Evolutionary conservation across 30 jellyfish, hydroid and myxozoan species (phyloP).

Genomic region (Sanderia malayensis): DNA sequence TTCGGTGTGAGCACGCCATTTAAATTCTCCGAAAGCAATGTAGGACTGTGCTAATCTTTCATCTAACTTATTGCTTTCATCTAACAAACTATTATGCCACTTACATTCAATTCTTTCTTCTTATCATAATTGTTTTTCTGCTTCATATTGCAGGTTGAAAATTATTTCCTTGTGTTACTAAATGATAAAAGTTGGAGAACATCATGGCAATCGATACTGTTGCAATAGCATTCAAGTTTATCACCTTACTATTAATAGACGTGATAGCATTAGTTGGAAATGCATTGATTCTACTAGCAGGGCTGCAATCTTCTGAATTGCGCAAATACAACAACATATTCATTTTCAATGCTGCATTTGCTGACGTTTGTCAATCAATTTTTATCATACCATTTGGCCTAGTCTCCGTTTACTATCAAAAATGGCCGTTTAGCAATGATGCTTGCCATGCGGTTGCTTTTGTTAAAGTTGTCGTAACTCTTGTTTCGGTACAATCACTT

Average conservation of each 20-base stretch:
- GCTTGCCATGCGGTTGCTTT: conserved; percentile 49
- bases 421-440: conserved; percentile 53
- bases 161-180: too few relatives aligned
- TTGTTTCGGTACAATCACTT: conserved; percentile 77
- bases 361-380: conserved; percentile 67
- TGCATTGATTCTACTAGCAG: conserved; percentile 42
- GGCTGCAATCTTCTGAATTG: conserved; percentile 47
- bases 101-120: too few relatives aligned
- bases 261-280: conserved; percentile 67
- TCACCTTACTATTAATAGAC: conserved; percentile 42
- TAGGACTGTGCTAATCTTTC: too few relatives aligned
- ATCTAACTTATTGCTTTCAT: too few relatives aligned
- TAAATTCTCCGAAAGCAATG: too few relatives aligned
- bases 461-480: conserved; percentile 51
- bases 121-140: too few relatives aligned
- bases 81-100: too few relatives aligned
- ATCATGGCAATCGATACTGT: neutral
- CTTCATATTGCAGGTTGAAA: too few relatives aligned
- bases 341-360: conserved; percentile 78
- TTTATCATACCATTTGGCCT: conserved; percentile 73
- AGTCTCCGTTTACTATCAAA: conserved; percentile 13
- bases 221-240: conserved; percentile 22
- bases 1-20: too few relatives aligned
- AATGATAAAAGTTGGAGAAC: too few relatives aligned
- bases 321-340: conserved; percentile 64